Evolutionary conservation across 2,113 vertebrate species (phyloP).

Genomic region (Bujurquina vittata): DNA sequence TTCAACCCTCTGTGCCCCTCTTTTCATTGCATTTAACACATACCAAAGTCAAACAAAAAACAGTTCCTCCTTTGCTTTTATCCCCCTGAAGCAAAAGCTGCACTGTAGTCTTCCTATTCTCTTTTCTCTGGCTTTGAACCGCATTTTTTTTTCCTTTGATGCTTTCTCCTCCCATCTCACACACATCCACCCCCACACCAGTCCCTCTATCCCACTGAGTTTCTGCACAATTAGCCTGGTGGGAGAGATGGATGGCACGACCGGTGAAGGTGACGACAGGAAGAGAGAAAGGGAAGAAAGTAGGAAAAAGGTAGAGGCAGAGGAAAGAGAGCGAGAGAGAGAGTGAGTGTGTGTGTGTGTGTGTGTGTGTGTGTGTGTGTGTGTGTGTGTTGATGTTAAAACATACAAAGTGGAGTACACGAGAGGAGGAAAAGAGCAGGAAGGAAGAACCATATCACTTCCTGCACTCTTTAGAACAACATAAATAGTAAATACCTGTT

Average conservation of each 20-base stretch:
- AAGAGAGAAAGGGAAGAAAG: slow-evolving; percentile 49
- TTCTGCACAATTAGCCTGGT: slow-evolving; percentile 74
- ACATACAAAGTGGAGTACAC: not conserved
- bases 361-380: not conserved
- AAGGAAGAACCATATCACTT: not conserved
- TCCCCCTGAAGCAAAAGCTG: not conserved
- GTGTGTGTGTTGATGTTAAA: no score
- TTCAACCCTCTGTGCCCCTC: not conserved
- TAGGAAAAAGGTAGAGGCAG: not conserved
- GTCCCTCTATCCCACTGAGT: slow-evolving; percentile 53
- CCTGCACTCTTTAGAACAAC: not conserved
- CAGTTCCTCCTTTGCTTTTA: not conserved
- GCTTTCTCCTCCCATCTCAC: slow-evolving; percentile 15
- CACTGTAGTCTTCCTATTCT: not conserved
- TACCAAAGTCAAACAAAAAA: slow-evolving; percentile 9
- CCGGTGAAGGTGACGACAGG: slow-evolving; percentile 69
- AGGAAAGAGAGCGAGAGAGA: slow-evolving; percentile 9
- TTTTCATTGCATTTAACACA: not conserved
- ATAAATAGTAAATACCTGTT: not conserved
- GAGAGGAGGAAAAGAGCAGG: not conserved
- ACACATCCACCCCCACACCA: slow-evolving; percentile 9
- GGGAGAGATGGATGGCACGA: slow-evolving; percentile 70
- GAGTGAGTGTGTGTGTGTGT: not conserved
- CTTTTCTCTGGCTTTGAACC: not conserved
- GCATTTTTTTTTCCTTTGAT: not conserved